Conservation (phyloP, 2,113 vertebrate genomes). For the Euleptes europaea region DNA sequence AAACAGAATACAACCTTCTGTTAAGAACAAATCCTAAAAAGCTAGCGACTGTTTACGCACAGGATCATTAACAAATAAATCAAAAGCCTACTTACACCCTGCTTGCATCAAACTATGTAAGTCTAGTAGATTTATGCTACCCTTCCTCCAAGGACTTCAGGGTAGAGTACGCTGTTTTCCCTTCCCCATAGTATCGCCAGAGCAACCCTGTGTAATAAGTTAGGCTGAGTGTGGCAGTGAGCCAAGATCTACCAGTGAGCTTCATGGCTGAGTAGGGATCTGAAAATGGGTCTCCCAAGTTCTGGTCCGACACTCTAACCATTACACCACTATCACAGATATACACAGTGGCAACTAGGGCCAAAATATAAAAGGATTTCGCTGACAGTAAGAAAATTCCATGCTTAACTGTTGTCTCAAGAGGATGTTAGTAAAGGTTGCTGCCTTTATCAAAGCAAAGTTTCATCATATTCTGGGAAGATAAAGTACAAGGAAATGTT, state of each 20-base stretch:
- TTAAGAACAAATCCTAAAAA: background rate
- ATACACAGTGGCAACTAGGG: background rate
- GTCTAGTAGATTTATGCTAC: background rate
- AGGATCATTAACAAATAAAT: background rate
- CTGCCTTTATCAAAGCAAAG: background rate
- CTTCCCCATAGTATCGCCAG: too few relatives aligned
- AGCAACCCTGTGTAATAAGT: too few relatives aligned
- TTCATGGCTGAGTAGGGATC: too few relatives aligned
- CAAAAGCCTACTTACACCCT: background rate
- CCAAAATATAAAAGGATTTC: background rate
- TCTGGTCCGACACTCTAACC: too few relatives aligned
- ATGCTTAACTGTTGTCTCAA: background rate
- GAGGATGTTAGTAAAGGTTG: background rate
- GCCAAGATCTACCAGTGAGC: too few relatives aligned
- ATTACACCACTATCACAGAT: too few relatives aligned
- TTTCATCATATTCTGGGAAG: background rate
- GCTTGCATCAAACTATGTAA: too few relatives aligned
- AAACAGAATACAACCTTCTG: background rate
- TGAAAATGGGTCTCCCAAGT: too few relatives aligned
- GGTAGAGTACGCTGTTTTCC: too few relatives aligned
- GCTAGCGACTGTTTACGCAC: background rate
- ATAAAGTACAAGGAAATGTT: too few relatives aligned
- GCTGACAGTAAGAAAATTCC: background rate
- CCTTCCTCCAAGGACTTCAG: too few relatives aligned
- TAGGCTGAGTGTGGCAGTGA: too few relatives aligned